A percentile compares a stretch with the other conserved stretches of the same genome.
phyloP scores from a whole-genome alignment of 1,140 invertebrate genomes.

The Mycetomoellerius zeteki region DNA sequence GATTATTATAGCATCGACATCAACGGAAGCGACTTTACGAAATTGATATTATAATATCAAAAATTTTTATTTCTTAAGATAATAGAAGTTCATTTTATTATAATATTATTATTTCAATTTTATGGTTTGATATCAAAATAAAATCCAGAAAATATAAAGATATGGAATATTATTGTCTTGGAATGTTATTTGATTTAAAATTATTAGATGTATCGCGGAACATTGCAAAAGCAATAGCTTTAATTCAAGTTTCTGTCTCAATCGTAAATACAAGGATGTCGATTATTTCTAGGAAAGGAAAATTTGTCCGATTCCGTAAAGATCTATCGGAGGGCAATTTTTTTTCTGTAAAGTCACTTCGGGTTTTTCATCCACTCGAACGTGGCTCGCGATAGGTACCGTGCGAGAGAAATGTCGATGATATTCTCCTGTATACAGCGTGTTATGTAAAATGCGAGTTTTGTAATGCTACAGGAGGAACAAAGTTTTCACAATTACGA shows the following conservation, averaged over 20 bases:
- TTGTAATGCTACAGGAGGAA: slow-evolving; percentile 38
- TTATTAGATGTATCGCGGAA: neutral
- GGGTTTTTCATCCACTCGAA: slow-evolving; percentile 27
- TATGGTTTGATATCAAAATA: neutral
- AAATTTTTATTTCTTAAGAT: no score
- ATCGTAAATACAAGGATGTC: slow-evolving; percentile 16
- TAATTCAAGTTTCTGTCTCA: neutral
- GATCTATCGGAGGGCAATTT: slow-evolving; percentile 66
- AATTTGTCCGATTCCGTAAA: slow-evolving; percentile 60
- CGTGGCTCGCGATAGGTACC: slow-evolving; percentile 2
- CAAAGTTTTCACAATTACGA: slow-evolving; percentile 57
- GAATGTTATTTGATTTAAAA: slow-evolving; percentile 8
- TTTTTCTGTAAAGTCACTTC: slow-evolving; percentile 48
- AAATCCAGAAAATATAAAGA: neutral
- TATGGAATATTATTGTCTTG: neutral
- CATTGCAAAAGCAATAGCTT: neutral
- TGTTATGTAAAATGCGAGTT: slow-evolving; percentile 58
- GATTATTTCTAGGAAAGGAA: slow-evolving; percentile 64
- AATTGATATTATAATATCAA: neutral
- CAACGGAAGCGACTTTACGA: neutral
- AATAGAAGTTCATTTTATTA: no score
- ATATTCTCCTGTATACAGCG: slow-evolving; percentile 27
- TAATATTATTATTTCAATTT: no score
- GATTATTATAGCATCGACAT: neutral
- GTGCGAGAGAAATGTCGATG: slow-evolving; percentile 41